These are phyloP conservation scores for Calidris pugnax DNA, from an alignment of 2,113 vertebrate species.

Conservation along the genomic window DNA sequence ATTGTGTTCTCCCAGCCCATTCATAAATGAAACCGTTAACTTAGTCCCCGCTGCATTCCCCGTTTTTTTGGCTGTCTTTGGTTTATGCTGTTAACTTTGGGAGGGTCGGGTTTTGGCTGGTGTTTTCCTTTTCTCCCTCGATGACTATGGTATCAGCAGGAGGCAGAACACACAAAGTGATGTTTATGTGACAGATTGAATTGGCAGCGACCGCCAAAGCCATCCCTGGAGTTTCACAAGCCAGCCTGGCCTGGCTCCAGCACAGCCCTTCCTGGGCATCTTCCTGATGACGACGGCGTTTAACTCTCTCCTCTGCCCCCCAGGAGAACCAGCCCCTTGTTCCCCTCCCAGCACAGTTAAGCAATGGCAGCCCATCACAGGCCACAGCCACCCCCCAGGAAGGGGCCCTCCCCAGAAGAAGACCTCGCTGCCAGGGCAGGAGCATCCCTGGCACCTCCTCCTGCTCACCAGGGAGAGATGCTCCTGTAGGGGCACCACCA, in stretches of 20 bases:
- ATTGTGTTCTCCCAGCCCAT: background rate
- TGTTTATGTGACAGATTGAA: background rate
- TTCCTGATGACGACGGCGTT: background rate
- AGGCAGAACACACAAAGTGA: constrained; percentile 33
- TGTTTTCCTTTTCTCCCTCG: background rate
- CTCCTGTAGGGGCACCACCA: background rate
- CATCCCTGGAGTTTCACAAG: background rate
- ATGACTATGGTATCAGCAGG: background rate
- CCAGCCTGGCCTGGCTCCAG: background rate
- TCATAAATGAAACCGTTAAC: background rate
- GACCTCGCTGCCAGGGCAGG: background rate
- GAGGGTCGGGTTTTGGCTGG: background rate
- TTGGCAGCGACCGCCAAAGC: background rate
- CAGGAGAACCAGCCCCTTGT: background rate
- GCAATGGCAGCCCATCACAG: rapidly evolving
- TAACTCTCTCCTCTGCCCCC: background rate
- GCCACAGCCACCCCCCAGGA: background rate
- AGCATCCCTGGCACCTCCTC: background rate
- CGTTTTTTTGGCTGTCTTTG: background rate
- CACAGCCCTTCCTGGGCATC: background rate
- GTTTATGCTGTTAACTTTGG: background rate
- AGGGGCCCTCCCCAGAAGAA: no score
- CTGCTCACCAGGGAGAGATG: background rate
- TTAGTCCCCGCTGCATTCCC: background rate
- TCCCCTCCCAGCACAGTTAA: rapidly evolving